These are phyloP conservation scores for Cryptotis parvus DNA, from an alignment of 2,113 vertebrate species.

Conservation along the genomic window DNA sequence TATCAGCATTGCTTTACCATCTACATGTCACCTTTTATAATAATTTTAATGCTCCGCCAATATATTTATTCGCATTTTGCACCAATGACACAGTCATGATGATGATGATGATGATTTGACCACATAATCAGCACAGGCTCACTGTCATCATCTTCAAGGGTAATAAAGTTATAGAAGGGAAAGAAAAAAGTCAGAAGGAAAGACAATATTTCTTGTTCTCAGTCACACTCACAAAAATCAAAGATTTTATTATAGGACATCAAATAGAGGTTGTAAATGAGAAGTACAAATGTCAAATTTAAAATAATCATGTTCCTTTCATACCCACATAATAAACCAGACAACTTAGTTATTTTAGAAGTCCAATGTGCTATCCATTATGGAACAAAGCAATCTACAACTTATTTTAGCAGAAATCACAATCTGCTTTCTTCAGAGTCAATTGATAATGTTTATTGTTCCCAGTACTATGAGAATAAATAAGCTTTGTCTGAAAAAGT, in stretches of 20 bases:
- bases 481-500: neutral
- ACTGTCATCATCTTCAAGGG: neutral
- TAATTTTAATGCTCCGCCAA: neutral
- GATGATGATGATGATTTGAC: neutral
- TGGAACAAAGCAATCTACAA: neutral
- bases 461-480: neutral
- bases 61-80: neutral
- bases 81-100: neutral
- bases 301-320: neutral
- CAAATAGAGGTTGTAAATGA: neutral
- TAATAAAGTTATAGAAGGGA: neutral
- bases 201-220: neutral
- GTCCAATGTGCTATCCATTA: neutral
- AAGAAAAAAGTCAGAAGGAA: neutral
- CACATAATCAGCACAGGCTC: neutral
- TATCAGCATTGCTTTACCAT: neutral
- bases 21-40: slow-evolving; percentile 1
- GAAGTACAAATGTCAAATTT: neutral
- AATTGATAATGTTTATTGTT: neutral
- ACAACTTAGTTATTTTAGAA: neutral
- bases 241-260: neutral
- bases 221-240: neutral
- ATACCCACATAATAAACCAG: neutral
- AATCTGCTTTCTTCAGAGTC: neutral
- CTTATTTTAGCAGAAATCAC: neutral